phyloP scores from a whole-genome alignment of 2,113 vertebrate genomes.

The Bucco capensis region DNA sequence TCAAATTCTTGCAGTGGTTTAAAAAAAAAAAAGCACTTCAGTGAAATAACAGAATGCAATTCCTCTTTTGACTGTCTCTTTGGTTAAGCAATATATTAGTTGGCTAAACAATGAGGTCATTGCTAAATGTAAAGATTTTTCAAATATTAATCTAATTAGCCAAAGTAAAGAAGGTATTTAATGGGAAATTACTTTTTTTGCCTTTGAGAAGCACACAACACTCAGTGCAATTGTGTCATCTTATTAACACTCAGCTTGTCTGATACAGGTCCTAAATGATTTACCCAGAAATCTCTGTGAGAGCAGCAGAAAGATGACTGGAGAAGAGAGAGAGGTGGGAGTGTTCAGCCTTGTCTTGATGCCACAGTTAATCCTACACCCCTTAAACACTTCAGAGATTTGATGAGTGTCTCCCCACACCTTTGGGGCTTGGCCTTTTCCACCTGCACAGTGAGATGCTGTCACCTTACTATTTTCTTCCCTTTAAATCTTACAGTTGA shows the following conservation, averaged over 20 bases:
- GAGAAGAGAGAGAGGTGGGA: not conserved
- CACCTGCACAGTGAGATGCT: not conserved
- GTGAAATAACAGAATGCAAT: slow-evolving; percentile 17
- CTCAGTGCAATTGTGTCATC: slow-evolving; percentile 17
- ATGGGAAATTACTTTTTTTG: slow-evolving; percentile 54
- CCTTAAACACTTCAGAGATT: not conserved
- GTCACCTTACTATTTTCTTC: not conserved
- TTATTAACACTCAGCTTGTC: slow-evolving; percentile 28
- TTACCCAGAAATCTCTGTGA: not conserved
- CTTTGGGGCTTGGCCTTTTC: too few species aligned
- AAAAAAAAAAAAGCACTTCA: not conserved
- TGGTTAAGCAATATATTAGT: slow-evolving; percentile 24
- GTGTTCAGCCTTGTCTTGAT: not conserved
- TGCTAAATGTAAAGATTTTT: slow-evolving; percentile 53
- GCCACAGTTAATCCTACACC: not conserved
- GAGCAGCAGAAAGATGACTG: not conserved
- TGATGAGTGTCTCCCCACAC: not conserved
- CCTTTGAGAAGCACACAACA: too few species aligned
- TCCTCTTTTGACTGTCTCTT: slow-evolving; percentile 13
- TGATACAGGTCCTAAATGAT: slow-evolving; percentile 1
- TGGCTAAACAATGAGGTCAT: slow-evolving; percentile 56
- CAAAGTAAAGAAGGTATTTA: slow-evolving; percentile 53
- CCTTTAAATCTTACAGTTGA: not conserved
- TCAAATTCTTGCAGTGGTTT: not conserved
- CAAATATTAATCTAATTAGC: slow-evolving; percentile 50